phyloP scores from a whole-genome alignment of 1,140 invertebrate genomes.

The Gryon sp. region DNA sequence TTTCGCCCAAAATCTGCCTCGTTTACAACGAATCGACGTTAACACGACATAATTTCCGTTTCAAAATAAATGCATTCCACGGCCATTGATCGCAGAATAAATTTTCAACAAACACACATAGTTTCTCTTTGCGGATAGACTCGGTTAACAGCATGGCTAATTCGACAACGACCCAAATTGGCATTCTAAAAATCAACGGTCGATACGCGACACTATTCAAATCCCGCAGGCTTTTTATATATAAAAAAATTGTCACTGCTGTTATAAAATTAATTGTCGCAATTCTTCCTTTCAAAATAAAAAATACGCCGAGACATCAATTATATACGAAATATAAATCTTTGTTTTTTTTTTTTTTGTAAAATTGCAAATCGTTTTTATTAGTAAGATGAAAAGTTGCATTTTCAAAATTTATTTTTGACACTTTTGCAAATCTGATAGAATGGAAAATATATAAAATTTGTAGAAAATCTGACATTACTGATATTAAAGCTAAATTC shows the following conservation, averaged over 20 bases:
- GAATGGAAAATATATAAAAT: not conserved
- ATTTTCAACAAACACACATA: slow-evolving; percentile 47
- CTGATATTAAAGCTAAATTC: too few relatives aligned
- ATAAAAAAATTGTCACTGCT: slow-evolving; percentile 13
- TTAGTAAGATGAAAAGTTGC: not conserved
- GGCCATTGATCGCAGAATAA: slow-evolving; percentile 49
- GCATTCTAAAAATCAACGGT: slow-evolving; percentile 52
- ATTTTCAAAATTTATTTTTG: not conserved
- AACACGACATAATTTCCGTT: slow-evolving; percentile 60
- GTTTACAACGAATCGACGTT: slow-evolving; percentile 54
- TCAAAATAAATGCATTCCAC: slow-evolving; percentile 52
- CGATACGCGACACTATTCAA: slow-evolving; percentile 23
- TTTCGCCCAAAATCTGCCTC: slow-evolving; percentile 46
- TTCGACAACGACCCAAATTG: slow-evolving; percentile 52
- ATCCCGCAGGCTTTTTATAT: slow-evolving; percentile 18
- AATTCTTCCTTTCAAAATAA: slow-evolving; percentile 16
- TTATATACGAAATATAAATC: not conserved
- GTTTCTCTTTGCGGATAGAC: slow-evolving; percentile 44
- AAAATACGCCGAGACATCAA: not conserved
- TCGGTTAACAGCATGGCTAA: slow-evolving; percentile 40
- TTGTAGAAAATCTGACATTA: too few relatives aligned
- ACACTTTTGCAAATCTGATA: not conserved
- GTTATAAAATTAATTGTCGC: slow-evolving; percentile 32
- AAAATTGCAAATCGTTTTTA: too few relatives aligned
- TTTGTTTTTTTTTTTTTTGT: too few relatives aligned